phyloP scores from a whole-genome alignment of 1,140 invertebrate species.

The Calosoma granatense region DNA sequence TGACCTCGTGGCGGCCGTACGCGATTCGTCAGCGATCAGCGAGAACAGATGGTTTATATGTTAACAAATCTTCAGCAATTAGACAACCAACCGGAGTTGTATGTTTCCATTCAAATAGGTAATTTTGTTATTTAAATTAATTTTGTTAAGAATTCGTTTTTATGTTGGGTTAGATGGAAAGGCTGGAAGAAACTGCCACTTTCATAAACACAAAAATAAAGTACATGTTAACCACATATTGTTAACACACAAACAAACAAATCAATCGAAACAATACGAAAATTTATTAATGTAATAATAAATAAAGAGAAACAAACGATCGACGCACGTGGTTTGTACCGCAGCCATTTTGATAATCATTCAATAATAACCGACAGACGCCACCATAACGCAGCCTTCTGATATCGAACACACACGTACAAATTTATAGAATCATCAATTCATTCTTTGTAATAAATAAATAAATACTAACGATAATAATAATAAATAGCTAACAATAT shows the following conservation, averaged over 20 bases:
- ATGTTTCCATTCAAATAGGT: conserved; percentile 9
- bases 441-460: background rate
- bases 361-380: background rate
- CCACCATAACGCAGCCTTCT: background rate
- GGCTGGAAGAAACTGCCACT: conserved; percentile 8
- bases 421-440: background rate
- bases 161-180: conserved; percentile 6
- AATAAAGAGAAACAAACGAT: background rate
- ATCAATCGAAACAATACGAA: background rate
- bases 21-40: background rate
- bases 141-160: conserved; percentile 9
- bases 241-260: background rate
- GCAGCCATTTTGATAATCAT: background rate
- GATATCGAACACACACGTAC: background rate
- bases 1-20: background rate
- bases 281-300: background rate
- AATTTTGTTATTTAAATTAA: conserved; percentile 8
- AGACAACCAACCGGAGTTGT: conserved; percentile 3
- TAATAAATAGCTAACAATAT: background rate
- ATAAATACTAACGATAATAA: too few relatives aligned
- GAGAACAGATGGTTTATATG: conserved; percentile 5
- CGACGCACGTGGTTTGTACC: conserved; percentile 8
- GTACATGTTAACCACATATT: background rate
- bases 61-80: conserved; percentile 9
- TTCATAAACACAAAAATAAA: conserved; percentile 1